Evolutionary conservation across 1,140 invertebrate species (phyloP), one percentile per base, ranked within the genome.

Genomic region (Eupristina koningsbergeri): DNA sequence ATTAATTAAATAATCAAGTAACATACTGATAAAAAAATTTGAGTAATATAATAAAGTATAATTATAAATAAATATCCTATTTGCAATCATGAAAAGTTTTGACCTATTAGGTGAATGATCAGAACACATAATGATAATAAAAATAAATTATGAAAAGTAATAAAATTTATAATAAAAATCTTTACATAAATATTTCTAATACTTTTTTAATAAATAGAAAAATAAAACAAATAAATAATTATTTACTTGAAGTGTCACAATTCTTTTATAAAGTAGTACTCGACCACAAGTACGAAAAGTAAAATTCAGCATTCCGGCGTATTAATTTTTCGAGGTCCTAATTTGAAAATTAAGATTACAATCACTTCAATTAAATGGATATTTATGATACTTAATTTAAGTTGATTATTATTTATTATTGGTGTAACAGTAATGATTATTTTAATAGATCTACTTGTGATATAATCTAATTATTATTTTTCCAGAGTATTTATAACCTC

Each of bases 231-330:
- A 58, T 53, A 8, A 39, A 13, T 69, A 26, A 63, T 47, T 77
- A 73, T 61, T 75, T 84, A 85, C 76, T 73, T 82, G 73, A 39
- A 22, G 22, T 36, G 50, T 0, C 45, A 53, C 6, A 39, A 73
- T 74, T 69, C 80, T 77, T 36, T 79, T 67, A n/a, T 47, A 81
- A 34, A 36, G 29, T 41, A 69, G 78, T 19, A 71, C 11, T n/a
- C 63, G 19, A 19, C 71, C 53, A 41, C 84, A 45, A n/a, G 84
- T 73, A 2, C 86, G 84, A 26, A 76, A 61, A 75, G 85, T 36
- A 29, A 86, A 74, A 74, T 31, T 84, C 41, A 83, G 82, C 86
- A 87, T 87, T 63, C 0, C 85, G 39, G 41, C 45, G 17, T 77
- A 31, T 36, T 45, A 31, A 15, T 47, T 75, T n/a, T 31, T 64